phyloP scores from a whole-genome alignment of 2,888 invertebrate genomes.

The Cheilosia grossa region DNA sequence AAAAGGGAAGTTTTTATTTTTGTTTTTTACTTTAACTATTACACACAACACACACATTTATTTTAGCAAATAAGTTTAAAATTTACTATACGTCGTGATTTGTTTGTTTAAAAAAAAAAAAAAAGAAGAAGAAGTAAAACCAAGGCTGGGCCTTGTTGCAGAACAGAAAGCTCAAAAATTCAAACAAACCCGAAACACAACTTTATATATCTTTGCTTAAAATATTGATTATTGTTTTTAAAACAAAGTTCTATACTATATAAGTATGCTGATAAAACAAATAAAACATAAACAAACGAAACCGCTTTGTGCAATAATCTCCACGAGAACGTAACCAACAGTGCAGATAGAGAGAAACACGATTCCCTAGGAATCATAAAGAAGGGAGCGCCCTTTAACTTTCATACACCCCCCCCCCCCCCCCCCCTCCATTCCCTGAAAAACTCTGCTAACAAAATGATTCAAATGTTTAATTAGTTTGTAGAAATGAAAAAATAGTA shows the following conservation, averaged over 20 bases:
- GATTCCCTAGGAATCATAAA: constrained; percentile 57
- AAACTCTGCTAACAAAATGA: constrained; percentile 30
- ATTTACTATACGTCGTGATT: constrained; percentile 19
- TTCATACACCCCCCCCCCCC: constrained; percentile 13
- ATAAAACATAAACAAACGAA: constrained; percentile 23
- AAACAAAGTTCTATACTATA: constrained; percentile 17
- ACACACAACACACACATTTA: constrained; percentile 18
- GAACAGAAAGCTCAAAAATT: constrained; percentile 65
- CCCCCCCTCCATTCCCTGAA: constrained; percentile 16
- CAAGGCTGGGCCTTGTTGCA: constrained; percentile 66
- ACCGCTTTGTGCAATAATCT: constrained; percentile 74
- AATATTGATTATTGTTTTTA: constrained; percentile 17
- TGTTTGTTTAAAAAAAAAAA: constrained; percentile 54
- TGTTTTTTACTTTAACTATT: constrained; percentile 39
- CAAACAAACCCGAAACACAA: constrained; percentile 46
- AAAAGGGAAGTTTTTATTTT: constrained; percentile 51
- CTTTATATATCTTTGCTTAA: constrained; percentile 14
- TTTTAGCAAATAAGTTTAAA: constrained; percentile 55
- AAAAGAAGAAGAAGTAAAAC: neutral
- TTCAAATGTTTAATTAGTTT: constrained; percentile 48
- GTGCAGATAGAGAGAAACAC: constrained; percentile 10
- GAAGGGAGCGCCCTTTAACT: constrained; percentile 17
- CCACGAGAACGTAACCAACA: constrained; percentile 67
- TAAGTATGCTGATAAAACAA: constrained; percentile 31
- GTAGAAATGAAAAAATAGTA: constrained; percentile 38